A percentile compares a stretch with the other conserved stretches of the same genome.
Conservation (phyloP, 2,797 vertebrate genomes). For the Steatocranus sp. region DNA sequence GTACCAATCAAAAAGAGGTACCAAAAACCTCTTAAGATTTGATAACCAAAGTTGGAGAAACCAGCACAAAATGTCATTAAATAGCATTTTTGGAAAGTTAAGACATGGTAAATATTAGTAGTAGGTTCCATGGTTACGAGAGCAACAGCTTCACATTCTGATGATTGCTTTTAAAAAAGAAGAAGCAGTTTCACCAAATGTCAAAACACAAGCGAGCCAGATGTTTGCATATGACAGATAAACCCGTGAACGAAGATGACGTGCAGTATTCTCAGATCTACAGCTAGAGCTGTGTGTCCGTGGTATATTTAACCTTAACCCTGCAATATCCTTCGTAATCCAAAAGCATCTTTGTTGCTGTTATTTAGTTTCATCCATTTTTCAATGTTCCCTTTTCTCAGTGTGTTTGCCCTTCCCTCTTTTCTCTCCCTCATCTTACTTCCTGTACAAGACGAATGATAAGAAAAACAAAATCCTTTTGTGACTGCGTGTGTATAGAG, state of each 20-base stretch:
- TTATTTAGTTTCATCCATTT: not conserved
- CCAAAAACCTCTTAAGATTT: not conserved
- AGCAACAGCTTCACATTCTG: constrained; percentile 34
- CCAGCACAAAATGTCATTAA: not conserved
- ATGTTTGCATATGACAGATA: constrained; percentile 29
- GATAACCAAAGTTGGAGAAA: not conserved
- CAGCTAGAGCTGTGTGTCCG: not conserved
- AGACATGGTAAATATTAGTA: constrained; percentile 27
- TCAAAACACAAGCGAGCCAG: constrained; percentile 22
- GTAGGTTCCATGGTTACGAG: constrained; percentile 9
- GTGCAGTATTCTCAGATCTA: not conserved
- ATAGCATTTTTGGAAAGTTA: constrained; percentile 8
- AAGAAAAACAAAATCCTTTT: constrained; percentile 4
- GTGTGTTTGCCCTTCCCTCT: not conserved
- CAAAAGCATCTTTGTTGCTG: not conserved
- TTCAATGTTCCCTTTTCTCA: not conserved
- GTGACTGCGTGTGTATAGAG: not conserved
- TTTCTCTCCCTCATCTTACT: constrained; percentile 2
- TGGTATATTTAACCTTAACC: not conserved
- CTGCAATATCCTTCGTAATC: not conserved
- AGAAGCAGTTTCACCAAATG: constrained; percentile 53
- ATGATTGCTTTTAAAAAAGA: constrained; percentile 28
- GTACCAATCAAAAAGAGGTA: not conserved
- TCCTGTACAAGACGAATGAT: constrained; percentile 3
- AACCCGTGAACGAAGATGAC: not conserved